phyloP scores from a whole-genome alignment of 2,113 vertebrate genomes.

The Reinhardtius hippoglossoides region DNA sequence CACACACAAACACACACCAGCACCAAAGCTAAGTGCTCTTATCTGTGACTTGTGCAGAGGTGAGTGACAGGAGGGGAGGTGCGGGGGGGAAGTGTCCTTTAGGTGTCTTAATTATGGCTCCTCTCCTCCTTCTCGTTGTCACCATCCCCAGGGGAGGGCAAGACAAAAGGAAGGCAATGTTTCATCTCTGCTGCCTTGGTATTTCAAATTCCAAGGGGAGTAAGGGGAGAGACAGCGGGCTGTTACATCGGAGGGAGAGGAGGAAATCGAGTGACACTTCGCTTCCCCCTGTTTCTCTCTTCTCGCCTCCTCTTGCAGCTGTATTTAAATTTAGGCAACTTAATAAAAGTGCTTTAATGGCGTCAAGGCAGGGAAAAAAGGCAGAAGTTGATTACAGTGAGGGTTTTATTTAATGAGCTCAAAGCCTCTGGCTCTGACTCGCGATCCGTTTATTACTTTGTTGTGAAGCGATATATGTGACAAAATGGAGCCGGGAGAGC shows the following conservation, averaged over 20 bases:
- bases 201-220: conserved; percentile 77
- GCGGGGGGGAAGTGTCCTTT: conserved; percentile 75
- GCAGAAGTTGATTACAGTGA: conserved; percentile 74
- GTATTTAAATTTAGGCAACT: conserved; percentile 71
- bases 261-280: conserved; percentile 59
- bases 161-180: conserved; percentile 76
- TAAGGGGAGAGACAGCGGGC: conserved; percentile 57
- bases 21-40: conserved; percentile 61
- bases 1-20: neutral
- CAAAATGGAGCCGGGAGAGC: conserved; percentile 52
- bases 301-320: conserved; percentile 50
- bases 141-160: conserved; percentile 71
- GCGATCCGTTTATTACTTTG: conserved; percentile 72
- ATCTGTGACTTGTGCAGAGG: conserved; percentile 67
- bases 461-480: conserved; percentile 69
- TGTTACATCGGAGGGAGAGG: conserved; percentile 46
- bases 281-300: conserved; percentile 22
- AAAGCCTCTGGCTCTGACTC: conserved; percentile 71
- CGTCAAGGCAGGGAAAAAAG: conserved; percentile 52
- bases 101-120: conserved; percentile 80
- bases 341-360: conserved; percentile 75
- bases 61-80: conserved; percentile 76
- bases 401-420: conserved; percentile 78
- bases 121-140: conserved; percentile 78
- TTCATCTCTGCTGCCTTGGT: conserved; percentile 76